Conservation (phyloP, 2,797 vertebrate genomes). For the Galagoides demidoff region DNA sequence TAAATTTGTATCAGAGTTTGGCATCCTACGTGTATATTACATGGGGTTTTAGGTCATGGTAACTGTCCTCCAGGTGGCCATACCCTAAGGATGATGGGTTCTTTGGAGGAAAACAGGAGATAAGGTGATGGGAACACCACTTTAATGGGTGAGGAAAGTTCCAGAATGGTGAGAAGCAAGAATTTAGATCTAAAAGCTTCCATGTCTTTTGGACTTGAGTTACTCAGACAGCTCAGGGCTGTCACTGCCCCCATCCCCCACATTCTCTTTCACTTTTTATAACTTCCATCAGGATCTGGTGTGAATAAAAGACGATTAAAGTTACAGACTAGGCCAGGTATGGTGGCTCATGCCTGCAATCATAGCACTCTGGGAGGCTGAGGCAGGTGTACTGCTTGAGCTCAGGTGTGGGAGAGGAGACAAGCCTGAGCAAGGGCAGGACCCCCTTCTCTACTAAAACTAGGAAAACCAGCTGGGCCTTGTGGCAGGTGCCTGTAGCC, state of each 20-base stretch:
- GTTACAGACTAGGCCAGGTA: background rate
- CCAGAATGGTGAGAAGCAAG: background rate
- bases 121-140: background rate
- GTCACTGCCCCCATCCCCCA: background rate
- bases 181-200: background rate
- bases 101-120: background rate
- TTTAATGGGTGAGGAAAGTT: slow-evolving; percentile 10
- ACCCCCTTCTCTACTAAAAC: too few relatives aligned
- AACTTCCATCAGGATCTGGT: background rate
- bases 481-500: too few relatives aligned
- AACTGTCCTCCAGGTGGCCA: background rate
- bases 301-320: slow-evolving; percentile 34
- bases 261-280: background rate
- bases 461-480: too few relatives aligned
- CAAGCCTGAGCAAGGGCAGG: too few relatives aligned
- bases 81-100: background rate
- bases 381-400: too few relatives aligned
- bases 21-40: background rate
- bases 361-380: too few relatives aligned
- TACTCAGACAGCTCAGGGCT: background rate
- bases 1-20: background rate
- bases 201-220: background rate
- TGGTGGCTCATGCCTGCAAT: too few relatives aligned
- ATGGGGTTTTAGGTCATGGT: background rate
- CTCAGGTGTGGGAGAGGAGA: too few relatives aligned